Conservation (phyloP, 1,140 invertebrate genomes). For the Hyposmocoma kahamanoa region DNA sequence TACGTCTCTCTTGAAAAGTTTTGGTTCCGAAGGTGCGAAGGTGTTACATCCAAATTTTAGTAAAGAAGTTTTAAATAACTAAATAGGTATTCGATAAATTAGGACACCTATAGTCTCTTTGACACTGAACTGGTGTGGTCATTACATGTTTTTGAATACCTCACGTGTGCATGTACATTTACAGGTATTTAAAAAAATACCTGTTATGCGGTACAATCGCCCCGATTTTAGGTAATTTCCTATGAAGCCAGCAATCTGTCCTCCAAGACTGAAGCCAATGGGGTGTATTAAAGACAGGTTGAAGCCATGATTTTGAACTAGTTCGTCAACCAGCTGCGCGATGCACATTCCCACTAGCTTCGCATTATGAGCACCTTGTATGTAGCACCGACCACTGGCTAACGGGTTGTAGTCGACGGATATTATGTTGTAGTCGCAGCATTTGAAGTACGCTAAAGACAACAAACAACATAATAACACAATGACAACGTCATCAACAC, state of each 20-base stretch:
- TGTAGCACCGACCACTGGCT: constrained; percentile 75
- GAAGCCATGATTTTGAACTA: constrained; percentile 74
- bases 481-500: too few species aligned
- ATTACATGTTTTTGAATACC: too few species aligned
- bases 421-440: constrained; percentile 76
- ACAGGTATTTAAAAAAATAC: too few species aligned
- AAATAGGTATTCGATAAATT: too few species aligned
- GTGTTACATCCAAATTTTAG: too few species aligned
- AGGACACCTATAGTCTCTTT: too few species aligned
- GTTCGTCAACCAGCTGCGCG: constrained; percentile 77
- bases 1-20: too few species aligned
- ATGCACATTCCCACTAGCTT: constrained; percentile 74
- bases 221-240: constrained; percentile 75
- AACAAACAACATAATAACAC: too few species aligned
- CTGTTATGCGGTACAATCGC: constrained; percentile 72
- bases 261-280: constrained; percentile 94
- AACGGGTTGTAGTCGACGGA: constrained; percentile 76
- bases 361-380: constrained; percentile 72
- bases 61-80: too few species aligned
- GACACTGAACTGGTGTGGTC: too few species aligned
- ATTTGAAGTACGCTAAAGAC: constrained; percentile 72
- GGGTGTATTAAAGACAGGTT: constrained; percentile 80
- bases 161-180: too few species aligned
- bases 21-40: too few species aligned
- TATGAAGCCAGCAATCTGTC: constrained; percentile 88